phyloP scores from a whole-genome alignment of 2,888 invertebrate genomes.

The Atrina japonica region DNA sequence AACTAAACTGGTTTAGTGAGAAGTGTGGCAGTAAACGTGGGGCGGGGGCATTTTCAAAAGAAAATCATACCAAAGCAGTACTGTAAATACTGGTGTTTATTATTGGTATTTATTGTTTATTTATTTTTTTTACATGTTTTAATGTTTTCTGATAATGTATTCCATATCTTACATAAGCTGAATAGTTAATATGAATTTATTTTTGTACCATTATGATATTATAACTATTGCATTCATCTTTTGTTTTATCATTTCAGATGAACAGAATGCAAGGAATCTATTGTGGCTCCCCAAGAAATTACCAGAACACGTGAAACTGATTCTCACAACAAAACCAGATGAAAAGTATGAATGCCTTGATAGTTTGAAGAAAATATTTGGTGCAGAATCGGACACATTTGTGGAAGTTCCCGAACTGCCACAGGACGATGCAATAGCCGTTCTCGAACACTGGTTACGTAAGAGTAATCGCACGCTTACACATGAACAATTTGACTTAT shows the following conservation, averaged over 20 bases:
- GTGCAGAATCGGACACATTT: constrained; percentile 55
- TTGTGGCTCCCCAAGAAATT: constrained; percentile 89
- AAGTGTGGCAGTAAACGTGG: no score
- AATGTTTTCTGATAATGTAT: no score
- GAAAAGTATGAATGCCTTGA: constrained; percentile 66
- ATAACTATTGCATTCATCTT: no score
- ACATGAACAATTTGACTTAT: constrained; percentile 85
- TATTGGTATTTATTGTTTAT: no score
- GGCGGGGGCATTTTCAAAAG: no score
- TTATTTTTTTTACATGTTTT: no score
- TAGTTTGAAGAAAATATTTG: constrained; percentile 57
- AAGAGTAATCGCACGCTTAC: constrained; percentile 59
- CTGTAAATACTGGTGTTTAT: no score
- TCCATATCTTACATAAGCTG: no score
- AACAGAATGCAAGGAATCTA: constrained; percentile 84
- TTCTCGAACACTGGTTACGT: constrained; percentile 69
- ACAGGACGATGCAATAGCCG: constrained; percentile 62
- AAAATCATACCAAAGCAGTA: no score
- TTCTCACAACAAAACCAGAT: constrained; percentile 80
- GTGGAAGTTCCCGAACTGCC: constrained; percentile 68
- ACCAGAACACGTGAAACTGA: constrained; percentile 88
- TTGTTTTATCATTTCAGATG: no score
- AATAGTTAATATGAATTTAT: no score
- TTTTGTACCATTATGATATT: no score
- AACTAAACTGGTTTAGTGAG: neutral